Conservation (phyloP, 2,888 invertebrate species). For the Epicampocera succincta region DNA sequence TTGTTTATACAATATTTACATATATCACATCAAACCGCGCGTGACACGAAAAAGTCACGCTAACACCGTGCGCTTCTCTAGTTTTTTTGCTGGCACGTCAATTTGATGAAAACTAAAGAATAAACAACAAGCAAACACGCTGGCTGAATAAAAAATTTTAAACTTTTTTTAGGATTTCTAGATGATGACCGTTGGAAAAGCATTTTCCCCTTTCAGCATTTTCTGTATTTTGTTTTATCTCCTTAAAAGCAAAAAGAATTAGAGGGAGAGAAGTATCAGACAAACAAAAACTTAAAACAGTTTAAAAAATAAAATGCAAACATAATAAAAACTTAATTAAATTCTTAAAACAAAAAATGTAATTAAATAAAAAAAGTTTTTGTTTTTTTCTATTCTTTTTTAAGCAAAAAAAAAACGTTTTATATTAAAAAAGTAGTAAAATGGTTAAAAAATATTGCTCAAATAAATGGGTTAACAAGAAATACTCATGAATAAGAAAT, state of each 20-base stretch:
- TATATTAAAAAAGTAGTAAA: conserved; percentile 15
- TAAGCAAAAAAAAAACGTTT: conserved; percentile 3
- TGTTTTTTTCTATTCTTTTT: not conserved
- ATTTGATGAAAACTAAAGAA: conserved; percentile 5
- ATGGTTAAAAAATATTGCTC: conserved; percentile 2
- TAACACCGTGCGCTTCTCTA: too few species aligned
- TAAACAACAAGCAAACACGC: not conserved
- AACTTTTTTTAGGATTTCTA: conserved; percentile 28
- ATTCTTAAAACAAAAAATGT: conserved; percentile 73
- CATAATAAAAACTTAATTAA: conserved; percentile 78
- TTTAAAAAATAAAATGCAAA: conserved; percentile 70
- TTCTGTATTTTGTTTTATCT: not conserved
- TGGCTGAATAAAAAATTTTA: conserved; percentile 20
- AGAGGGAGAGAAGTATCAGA: conserved; percentile 20
- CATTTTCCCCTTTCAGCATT: conserved; percentile 1
- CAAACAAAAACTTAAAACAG: conserved; percentile 57
- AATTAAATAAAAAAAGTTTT: conserved; percentile 37
- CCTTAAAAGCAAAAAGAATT: conserved; percentile 5
- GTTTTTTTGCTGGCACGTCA: not conserved
- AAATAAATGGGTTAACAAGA: conserved; percentile 8
- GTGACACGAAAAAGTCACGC: too few species aligned
- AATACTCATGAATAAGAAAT: too few species aligned
- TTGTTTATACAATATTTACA: too few species aligned
- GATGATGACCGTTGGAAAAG: conserved; percentile 29
- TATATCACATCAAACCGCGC: too few species aligned